These are phyloP conservation scores for Hoplodrina blanda DNA, from an alignment of 2,888 invertebrate genomes.

Conservation along the genomic window DNA sequence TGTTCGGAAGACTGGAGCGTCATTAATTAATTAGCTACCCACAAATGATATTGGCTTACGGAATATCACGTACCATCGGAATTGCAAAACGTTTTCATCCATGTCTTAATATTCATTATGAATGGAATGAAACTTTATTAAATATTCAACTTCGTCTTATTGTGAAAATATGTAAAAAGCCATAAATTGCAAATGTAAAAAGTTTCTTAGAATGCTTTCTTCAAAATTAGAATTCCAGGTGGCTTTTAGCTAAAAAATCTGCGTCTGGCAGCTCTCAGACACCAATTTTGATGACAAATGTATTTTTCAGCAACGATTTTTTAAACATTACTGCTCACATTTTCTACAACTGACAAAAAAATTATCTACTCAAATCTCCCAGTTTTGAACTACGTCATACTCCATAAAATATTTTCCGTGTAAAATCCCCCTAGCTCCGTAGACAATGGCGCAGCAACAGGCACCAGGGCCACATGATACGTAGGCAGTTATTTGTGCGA, in stretches of 20 bases:
- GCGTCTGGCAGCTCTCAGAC: constrained; percentile 1
- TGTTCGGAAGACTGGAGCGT: constrained; percentile 3
- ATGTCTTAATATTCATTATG: constrained; percentile 18
- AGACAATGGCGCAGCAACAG: constrained; percentile 33
- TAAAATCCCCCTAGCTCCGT: not conserved
- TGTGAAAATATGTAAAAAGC: constrained; percentile 11
- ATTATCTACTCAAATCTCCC: not conserved
- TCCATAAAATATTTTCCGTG: not conserved
- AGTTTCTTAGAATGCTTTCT: constrained; percentile 5
- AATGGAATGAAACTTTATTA: constrained; percentile 1
- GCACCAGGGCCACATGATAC: constrained; percentile 37
- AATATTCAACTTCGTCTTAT: constrained; percentile 25
- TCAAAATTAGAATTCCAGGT: constrained; percentile 33
- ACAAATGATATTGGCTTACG: constrained; percentile 41
- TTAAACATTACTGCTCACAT: not conserved
- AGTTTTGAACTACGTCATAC: not conserved
- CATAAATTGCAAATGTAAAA: not conserved
- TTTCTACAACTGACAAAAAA: too few species aligned
- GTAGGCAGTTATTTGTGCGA: constrained; percentile 34
- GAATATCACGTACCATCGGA: constrained; percentile 26
- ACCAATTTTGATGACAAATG: constrained; percentile 17
- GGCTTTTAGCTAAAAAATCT: not conserved
- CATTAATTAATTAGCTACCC: constrained; percentile 41
- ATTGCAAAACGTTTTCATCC: constrained; percentile 32
- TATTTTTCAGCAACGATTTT: not conserved